Evolutionary conservation across 2,797 vertebrate species (phyloP).

Genomic region (Xenentodon cancila): DNA sequence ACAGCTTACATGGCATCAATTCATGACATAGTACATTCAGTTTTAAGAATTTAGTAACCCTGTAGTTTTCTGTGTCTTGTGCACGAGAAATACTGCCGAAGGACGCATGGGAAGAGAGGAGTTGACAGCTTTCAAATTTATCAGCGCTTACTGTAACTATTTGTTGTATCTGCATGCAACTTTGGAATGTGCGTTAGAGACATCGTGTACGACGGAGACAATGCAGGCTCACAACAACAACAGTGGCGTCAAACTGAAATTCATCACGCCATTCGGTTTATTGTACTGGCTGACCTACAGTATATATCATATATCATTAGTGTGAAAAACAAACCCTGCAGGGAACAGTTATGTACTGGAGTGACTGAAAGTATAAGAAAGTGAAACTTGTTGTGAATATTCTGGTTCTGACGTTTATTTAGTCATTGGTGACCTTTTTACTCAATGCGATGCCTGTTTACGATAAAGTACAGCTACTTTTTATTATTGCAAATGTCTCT

Average conservation of each 20-base stretch:
- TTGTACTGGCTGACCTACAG: conserved; percentile 16
- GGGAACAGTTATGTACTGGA: too few species aligned
- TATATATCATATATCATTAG: conserved; percentile 24
- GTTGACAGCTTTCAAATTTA: conserved; percentile 4
- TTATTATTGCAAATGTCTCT: conserved; percentile 12
- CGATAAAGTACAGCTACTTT: conserved; percentile 43
- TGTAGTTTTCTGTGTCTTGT: too few species aligned
- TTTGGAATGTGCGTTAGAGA: conserved; percentile 24
- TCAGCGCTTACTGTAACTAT: conserved; percentile 26
- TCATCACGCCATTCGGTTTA: conserved; percentile 3
- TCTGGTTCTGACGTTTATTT: conserved; percentile 9
- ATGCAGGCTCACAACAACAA: conserved; percentile 31
- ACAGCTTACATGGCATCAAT: background rate
- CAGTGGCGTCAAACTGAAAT: conserved; percentile 36
- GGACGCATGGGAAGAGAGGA: too few species aligned
- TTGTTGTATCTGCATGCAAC: conserved; percentile 29
- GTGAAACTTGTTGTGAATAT: conserved; percentile 11
- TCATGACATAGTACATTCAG: background rate
- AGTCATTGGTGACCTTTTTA: conserved; percentile 34
- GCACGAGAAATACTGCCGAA: too few species aligned
- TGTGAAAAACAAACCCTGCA: background rate
- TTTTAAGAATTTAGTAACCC: background rate
- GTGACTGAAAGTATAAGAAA: too few species aligned
- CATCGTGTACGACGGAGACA: conserved; percentile 6
- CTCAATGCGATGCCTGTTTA: conserved; percentile 7